Evolutionary conservation across 2,113 vertebrate genomes (phyloP), one percentile per base, ranked within the genome.

Genomic region (Antennarius striatus): DNA sequence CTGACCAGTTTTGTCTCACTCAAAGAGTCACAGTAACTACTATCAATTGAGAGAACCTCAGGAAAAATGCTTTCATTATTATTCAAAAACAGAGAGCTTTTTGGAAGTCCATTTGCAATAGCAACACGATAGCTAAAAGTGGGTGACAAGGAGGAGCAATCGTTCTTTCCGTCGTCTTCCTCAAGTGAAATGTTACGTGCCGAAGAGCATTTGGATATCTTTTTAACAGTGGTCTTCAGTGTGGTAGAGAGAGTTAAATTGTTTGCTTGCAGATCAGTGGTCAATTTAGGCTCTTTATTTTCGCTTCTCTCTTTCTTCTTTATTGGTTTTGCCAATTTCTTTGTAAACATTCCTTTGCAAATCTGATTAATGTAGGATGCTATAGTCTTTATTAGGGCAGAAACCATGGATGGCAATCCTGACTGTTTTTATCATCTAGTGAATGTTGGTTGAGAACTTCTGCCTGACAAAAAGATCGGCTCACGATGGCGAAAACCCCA

Each of bases 271-370:
- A 92, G 90, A 84, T 91, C 88, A 30, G 90, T 79, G 87, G 86
- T 86, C 78, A 93, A 85, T 76, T 94, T 95, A 77, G 94, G 94
- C 75, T 95, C 92, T 87, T 95, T 95, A 85, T 91, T 93, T 88
- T 94, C 93, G 71, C 77, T 90, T 90, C 88, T 95, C 72, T 98
- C 95, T 94, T 92, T 97, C 91, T 94, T 98, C 93, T 95, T 96
- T 77, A 93, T 95, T 92, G 93, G 94, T 91, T 94, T 95, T 85
- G 92, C 97, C 93, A 86, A 85, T 97, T 98, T 99, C 96, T 96
- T 98, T 97, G 96, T 96, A 95, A 99, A 98, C 98, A 99, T 99
- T 98, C 97, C 98, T 98, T 98, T 98, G 92, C 91, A 96, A 95
- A 98, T 94, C 94, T 96, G 98, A 91, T 93, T 86, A 89, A 96